Conservation (phyloP, 2,113 vertebrate genomes). For the Bostrychus sinensis region DNA sequence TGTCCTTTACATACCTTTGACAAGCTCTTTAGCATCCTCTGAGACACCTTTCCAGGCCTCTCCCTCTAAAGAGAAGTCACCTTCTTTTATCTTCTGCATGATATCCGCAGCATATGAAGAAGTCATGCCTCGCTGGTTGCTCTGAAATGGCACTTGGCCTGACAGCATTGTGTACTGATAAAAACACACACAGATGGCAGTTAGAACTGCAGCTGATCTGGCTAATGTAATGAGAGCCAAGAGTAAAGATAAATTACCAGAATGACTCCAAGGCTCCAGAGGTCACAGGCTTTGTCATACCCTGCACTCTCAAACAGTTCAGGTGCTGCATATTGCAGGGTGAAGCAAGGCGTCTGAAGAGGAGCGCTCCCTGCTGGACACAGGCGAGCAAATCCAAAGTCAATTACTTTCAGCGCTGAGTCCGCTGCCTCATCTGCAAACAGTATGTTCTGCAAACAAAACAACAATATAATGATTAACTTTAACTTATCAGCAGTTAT, state of each 20-base stretch:
- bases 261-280: conserved; percentile 94
- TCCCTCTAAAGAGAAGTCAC: conserved; percentile 88
- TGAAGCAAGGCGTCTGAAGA: conserved; percentile 93
- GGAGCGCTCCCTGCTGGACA: conserved; percentile 88
- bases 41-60: conserved; percentile 91
- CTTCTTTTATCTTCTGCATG: conserved; percentile 93
- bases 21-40: conserved; percentile 90
- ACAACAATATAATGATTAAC: neutral
- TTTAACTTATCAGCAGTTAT: neutral
- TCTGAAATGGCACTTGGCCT: conserved; percentile 92
- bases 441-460: conserved; percentile 84
- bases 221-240: neutral
- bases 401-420: conserved; percentile 88
- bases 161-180: conserved; percentile 92
- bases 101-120: conserved; percentile 88
- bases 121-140: conserved; percentile 83
- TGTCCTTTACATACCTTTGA: conserved; percentile 85
- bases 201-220: conserved; percentile 17
- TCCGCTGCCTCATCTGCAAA: conserved; percentile 86
- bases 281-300: conserved; percentile 91
- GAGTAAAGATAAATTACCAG: conserved; percentile 77
- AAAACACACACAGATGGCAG: conserved; percentile 21
- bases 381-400: conserved; percentile 91
- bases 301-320: conserved; percentile 88
- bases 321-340: conserved; percentile 90